Evolutionary conservation across 1,140 invertebrate genomes (phyloP).

Genomic region (Zophobas morio): DNA sequence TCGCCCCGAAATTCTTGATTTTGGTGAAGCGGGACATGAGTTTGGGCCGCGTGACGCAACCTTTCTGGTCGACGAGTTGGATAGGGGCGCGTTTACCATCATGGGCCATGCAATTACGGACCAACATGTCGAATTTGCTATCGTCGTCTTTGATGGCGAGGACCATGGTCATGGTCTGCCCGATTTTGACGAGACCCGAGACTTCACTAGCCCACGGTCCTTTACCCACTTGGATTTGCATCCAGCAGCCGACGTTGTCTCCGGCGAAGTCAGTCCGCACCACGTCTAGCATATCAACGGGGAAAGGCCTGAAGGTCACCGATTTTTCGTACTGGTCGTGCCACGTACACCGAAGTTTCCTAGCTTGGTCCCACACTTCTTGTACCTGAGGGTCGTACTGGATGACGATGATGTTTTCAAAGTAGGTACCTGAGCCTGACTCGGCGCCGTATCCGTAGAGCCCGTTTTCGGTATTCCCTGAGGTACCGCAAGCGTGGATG

Average conservation of each 20-base stretch:
- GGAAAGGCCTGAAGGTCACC: slow-evolving; percentile 94
- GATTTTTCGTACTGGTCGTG: slow-evolving; percentile 97
- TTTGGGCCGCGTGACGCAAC: slow-evolving; percentile 92
- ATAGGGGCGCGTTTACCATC: slow-evolving; percentile 96
- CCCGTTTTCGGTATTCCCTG: slow-evolving; percentile 91
- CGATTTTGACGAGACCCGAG: slow-evolving; percentile 94
- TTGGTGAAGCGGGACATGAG: slow-evolving; percentile 95
- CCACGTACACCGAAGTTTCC: slow-evolving; percentile 94
- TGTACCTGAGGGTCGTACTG: slow-evolving; percentile 96
- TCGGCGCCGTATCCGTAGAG: slow-evolving; percentile 87
- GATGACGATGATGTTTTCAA: slow-evolving; percentile 95
- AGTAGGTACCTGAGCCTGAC: slow-evolving; percentile 91
- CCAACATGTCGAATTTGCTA: slow-evolving; percentile 96
- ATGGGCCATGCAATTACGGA: slow-evolving; percentile 94
- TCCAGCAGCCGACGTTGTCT: slow-evolving; percentile 96
- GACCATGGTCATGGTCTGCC: slow-evolving; percentile 98
- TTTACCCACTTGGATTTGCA: slow-evolving; percentile 95
- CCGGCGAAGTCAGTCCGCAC: slow-evolving; percentile 94
- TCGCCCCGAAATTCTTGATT: slow-evolving; percentile 95
- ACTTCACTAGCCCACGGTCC: slow-evolving; percentile 97
- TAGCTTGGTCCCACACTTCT: slow-evolving; percentile 96
- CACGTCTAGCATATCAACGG: slow-evolving; percentile 95
- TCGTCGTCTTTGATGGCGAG: slow-evolving; percentile 96
- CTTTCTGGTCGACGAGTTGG: slow-evolving; percentile 92
- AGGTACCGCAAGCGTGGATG: slow-evolving; percentile 91